These are phyloP conservation scores for Eulimnadia texana DNA, from an alignment of 1,140 invertebrate genomes.

Conservation along the genomic window DNA sequence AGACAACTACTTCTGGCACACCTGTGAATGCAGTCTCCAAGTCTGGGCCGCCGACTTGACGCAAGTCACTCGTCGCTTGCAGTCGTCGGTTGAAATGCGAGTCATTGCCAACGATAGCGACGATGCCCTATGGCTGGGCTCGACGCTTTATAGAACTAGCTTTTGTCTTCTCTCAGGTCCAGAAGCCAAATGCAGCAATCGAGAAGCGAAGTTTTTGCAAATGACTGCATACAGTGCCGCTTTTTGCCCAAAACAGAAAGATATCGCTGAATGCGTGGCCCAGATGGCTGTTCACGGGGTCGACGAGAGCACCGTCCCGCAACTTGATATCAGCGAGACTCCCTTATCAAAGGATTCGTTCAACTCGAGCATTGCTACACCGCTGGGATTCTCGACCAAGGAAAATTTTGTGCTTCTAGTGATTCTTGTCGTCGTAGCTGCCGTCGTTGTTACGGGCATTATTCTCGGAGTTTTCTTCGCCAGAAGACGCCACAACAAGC, in stretches of 20 bases:
- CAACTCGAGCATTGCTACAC: not conserved
- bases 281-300: not conserved
- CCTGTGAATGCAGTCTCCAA: slow-evolving; percentile 4
- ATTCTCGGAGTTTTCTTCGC: too few species aligned
- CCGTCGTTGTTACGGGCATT: not conserved
- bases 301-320: not conserved
- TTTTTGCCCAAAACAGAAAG: slow-evolving; percentile 1
- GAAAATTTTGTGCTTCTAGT: not conserved
- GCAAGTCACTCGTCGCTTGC: not conserved
- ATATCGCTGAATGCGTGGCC: not conserved
- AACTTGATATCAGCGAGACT: not conserved
- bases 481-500: not conserved
- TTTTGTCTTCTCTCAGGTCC: not conserved
- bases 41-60: slow-evolving; percentile 10
- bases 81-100: not conserved
- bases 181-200: not conserved
- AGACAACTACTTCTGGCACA: slow-evolving; percentile 9
- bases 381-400: not conserved
- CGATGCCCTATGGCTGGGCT: slow-evolving; percentile 7
- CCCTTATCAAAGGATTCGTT: not conserved
- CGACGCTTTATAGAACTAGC: slow-evolving; percentile 5
- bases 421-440: not conserved
- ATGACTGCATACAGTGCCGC: slow-evolving; percentile 10
- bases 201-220: not conserved
- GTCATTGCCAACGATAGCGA: not conserved